These are phyloP conservation scores for Odocoileus virginianus DNA, from an alignment of 2,113 vertebrate species.

Conservation along the genomic window DNA sequence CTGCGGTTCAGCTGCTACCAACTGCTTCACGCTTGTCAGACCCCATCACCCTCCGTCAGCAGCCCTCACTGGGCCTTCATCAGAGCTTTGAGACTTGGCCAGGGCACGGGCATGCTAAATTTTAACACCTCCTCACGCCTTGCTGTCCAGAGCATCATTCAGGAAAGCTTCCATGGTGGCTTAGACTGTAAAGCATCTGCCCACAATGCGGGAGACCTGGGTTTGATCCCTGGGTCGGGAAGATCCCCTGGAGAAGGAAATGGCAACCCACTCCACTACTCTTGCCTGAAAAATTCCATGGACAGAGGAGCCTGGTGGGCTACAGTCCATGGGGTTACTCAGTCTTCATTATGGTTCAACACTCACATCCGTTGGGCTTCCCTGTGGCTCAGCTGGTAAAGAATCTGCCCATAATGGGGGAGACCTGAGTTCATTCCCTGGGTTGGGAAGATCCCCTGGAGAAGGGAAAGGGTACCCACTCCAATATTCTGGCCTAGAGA, in stretches of 20 bases:
- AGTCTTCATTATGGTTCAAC: neutral
- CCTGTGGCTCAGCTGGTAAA: neutral
- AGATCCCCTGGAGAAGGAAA: neutral
- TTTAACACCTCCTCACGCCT: rapidly evolving
- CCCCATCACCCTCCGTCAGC: neutral
- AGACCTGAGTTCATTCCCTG: neutral
- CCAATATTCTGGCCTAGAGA: neutral
- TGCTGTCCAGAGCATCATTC: neutral
- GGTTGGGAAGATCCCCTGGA: neutral
- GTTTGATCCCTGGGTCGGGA: neutral
- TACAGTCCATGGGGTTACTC: neutral
- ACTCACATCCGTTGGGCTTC: neutral
- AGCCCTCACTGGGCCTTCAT: neutral
- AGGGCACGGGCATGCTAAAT: rapidly evolving
- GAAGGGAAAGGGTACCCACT: neutral
- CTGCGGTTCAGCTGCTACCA: rapidly evolving
- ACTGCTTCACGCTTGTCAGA: rapidly evolving
- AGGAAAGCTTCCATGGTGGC: neutral
- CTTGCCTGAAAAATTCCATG: neutral
- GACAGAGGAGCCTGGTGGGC: neutral
- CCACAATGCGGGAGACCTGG: rapidly evolving
- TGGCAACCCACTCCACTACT: neutral
- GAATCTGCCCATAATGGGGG: rapidly evolving
- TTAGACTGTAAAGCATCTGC: neutral
- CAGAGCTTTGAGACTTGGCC: rapidly evolving